Base-by-base conservation (phyloP, 1,140 invertebrate genomes). In the Chionoecetes opilio region DNA sequence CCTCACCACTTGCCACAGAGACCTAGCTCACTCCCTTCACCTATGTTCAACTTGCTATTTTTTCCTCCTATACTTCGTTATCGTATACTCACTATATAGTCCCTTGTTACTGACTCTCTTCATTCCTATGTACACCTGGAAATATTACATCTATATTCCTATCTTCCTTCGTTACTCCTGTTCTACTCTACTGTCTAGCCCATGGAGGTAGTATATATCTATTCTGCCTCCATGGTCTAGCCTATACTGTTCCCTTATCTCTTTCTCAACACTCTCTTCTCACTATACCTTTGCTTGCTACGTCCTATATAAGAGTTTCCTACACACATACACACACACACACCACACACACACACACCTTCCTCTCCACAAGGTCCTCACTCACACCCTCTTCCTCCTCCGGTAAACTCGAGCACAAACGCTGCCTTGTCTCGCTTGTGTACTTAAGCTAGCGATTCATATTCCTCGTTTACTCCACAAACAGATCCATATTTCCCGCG, bases 401-500 rank as follows among this genome's bases (percentile, higher is more conserved):
- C 63, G 26, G 63, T 75, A 75, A n/a, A 75, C 21, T n/a, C 5
- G 63, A n/a, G n/a, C 63, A 75, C 63, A 75, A 75, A 75, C 63
- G 21, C 63, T 75, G 21, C 63, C 63, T 75, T 75, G 63, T 75
- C 63, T 75, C 21, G 21, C 21, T 75, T 75, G 63, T 75, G 63
- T 75, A 75, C 63, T 21, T 75, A 75, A 75, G 63, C 9, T n/a
- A n/a, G 63, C 63, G 63, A 75, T 75, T 75, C 63, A 75, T n/a
- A 75, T 75, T n/a, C 63, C 8, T 75, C 21, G 63, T 75, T 75
- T 75, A 75, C 63, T 75, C 63, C 63, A 75, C 63, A 75, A 75
- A 75, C 63, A 75, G 11, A 75, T 75, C 63, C 63, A 21, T 75
- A 75, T 75, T n/a, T n/a, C n/a, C n/a, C 63, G 21, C 63, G 21